Evolutionary conservation across 2,888 invertebrate genomes (phyloP).

Genomic region (Metalampra italica): DNA sequence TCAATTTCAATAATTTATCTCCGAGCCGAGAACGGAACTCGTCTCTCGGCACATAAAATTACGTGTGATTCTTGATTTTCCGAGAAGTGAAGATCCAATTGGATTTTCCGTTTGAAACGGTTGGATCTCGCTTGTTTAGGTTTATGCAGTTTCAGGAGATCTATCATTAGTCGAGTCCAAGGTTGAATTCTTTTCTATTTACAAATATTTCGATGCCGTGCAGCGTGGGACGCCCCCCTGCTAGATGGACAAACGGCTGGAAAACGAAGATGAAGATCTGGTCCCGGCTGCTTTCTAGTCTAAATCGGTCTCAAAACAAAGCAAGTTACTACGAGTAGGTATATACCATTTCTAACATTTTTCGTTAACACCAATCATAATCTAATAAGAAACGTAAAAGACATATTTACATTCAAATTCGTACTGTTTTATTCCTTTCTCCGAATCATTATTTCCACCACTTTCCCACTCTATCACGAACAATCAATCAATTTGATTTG

Average conservation of each 20-base stretch:
- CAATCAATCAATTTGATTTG: slow-evolving; percentile 15
- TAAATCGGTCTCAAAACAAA: too few species aligned
- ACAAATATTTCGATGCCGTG: too few species aligned
- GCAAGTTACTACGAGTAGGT: too few species aligned
- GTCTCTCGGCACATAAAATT: slow-evolving; percentile 56
- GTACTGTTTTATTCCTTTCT: neutral
- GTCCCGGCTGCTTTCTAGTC: too few species aligned
- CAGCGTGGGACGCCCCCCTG: too few species aligned
- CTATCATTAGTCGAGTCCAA: too few species aligned
- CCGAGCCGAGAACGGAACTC: slow-evolving; percentile 59
- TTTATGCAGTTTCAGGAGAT: neutral
- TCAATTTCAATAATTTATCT: slow-evolving; percentile 77
- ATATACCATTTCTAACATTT: too few species aligned
- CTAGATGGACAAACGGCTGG: too few species aligned
- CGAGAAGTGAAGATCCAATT: slow-evolving; percentile 36
- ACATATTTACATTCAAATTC: neutral
- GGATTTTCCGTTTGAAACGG: slow-evolving; percentile 5
- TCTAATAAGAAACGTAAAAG: neutral
- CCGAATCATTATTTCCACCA: neutral
- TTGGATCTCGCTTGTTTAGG: slow-evolving; percentile 2
- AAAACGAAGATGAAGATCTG: too few species aligned
- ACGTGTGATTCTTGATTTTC: slow-evolving; percentile 52
- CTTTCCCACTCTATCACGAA: neutral
- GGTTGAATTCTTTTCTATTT: neutral
- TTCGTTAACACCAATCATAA: too few species aligned